Conservation (phyloP, 2,888 invertebrate genomes). For the Geophilus truncorum region DNA sequence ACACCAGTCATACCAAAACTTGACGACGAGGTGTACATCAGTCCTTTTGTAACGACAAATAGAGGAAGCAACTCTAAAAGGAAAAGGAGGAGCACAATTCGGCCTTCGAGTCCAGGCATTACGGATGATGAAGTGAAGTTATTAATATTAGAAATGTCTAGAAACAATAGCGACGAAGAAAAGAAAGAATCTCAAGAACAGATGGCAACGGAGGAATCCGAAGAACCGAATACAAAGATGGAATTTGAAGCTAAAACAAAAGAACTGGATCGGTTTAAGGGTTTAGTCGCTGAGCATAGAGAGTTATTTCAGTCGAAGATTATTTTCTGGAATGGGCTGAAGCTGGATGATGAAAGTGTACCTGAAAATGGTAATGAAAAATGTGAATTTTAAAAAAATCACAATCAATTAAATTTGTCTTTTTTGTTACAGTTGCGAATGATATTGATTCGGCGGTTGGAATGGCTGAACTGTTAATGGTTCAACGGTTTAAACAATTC, state of each 20-base stretch:
- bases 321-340: neutral
- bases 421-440: slow-evolving; percentile 44
- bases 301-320: neutral
- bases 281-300: neutral
- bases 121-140: too few relatives aligned
- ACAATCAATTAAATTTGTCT: neutral
- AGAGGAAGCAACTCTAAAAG: neutral
- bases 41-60: neutral
- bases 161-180: too few relatives aligned
- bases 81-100: neutral
- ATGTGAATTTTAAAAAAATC: neutral
- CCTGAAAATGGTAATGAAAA: neutral
- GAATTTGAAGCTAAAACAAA: neutral
- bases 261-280: neutral
- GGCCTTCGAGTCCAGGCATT: too few relatives aligned
- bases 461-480: slow-evolving; percentile 49
- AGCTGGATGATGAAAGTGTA: neutral
- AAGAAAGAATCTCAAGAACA: too few relatives aligned
- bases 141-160: too few relatives aligned
- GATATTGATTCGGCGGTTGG: slow-evolving; percentile 49
- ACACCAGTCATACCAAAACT: too few relatives aligned
- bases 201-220: too few relatives aligned
- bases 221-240: neutral
- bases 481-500: slow-evolving; percentile 52
- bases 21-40: neutral